Evolutionary conservation across 2,888 invertebrate genomes (phyloP).

Genomic region (Nephrotoma appendiculata): DNA sequence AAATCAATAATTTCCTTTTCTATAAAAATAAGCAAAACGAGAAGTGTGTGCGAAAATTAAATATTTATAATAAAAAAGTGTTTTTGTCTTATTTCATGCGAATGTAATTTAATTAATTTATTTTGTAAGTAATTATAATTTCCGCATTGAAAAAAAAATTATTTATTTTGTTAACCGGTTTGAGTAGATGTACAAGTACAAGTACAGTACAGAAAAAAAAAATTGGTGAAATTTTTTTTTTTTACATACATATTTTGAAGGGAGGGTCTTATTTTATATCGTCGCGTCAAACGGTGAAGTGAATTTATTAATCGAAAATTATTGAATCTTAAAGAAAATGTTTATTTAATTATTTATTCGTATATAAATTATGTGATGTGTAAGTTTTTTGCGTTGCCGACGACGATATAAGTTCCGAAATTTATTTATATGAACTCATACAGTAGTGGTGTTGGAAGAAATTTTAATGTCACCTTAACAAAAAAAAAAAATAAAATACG

Average conservation of each 20-base stretch:
- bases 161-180: neutral
- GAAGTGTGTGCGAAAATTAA: neutral
- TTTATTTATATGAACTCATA: neutral
- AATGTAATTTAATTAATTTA: neutral
- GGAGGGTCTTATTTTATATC: conserved; percentile 1
- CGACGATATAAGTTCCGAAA: neutral
- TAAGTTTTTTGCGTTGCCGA: neutral
- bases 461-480: neutral
- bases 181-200: neutral
- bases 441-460: neutral
- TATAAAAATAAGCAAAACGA: neutral
- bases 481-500: neutral
- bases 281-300: neutral
- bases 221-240: neutral
- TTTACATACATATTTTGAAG: neutral
- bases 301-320: neutral
- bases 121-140: neutral
- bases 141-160: neutral
- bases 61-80: neutral
- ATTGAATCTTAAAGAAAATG: neutral
- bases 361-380: neutral
- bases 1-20: neutral
- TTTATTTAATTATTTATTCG: neutral
- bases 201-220: neutral
- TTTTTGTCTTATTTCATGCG: neutral